Conservation (phyloP, 2,888 invertebrate species). For the Lomographa bimaculata region DNA sequence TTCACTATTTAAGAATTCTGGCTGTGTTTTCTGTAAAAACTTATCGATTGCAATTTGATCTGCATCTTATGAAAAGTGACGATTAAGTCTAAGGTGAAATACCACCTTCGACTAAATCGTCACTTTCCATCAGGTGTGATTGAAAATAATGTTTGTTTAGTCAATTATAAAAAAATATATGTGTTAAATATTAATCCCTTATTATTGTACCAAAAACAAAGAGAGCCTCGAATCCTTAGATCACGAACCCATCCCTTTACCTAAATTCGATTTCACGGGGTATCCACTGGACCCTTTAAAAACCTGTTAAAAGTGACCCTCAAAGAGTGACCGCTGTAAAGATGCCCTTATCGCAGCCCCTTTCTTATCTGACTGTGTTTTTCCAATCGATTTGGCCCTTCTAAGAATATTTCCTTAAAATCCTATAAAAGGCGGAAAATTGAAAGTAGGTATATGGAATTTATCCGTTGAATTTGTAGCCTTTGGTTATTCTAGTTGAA, state of each 20-base stretch:
- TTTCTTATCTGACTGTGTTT: slow-evolving; percentile 52
- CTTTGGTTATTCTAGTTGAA: too few relatives aligned
- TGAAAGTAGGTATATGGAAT: slow-evolving; percentile 15
- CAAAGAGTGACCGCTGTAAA: slow-evolving; percentile 47
- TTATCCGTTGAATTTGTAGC: too few relatives aligned
- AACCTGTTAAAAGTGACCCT: slow-evolving; percentile 50
- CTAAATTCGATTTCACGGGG: slow-evolving; percentile 39
- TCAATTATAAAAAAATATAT: too few relatives aligned
- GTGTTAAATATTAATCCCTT: too few relatives aligned
- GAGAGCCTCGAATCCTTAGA: slow-evolving; percentile 2
- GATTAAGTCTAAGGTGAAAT: too few relatives aligned
- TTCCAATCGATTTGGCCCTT: slow-evolving; percentile 57
- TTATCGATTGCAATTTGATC: too few relatives aligned
- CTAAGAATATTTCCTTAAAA: slow-evolving; percentile 33
- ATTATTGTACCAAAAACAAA: slow-evolving; percentile 17
- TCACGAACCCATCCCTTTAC: slow-evolving; percentile 14
- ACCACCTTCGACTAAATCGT: too few relatives aligned
- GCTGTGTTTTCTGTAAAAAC: too few relatives aligned
- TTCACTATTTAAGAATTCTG: too few relatives aligned
- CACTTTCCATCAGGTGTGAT: too few relatives aligned
- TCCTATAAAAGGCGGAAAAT: slow-evolving; percentile 19
- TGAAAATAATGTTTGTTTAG: too few relatives aligned
- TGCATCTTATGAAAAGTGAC: too few relatives aligned
- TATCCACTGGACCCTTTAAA: slow-evolving; percentile 43
- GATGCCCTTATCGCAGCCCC: slow-evolving; percentile 44